Evolutionary conservation across 2,888 invertebrate genomes (phyloP).

Genomic region (Cheilosia grossa): DNA sequence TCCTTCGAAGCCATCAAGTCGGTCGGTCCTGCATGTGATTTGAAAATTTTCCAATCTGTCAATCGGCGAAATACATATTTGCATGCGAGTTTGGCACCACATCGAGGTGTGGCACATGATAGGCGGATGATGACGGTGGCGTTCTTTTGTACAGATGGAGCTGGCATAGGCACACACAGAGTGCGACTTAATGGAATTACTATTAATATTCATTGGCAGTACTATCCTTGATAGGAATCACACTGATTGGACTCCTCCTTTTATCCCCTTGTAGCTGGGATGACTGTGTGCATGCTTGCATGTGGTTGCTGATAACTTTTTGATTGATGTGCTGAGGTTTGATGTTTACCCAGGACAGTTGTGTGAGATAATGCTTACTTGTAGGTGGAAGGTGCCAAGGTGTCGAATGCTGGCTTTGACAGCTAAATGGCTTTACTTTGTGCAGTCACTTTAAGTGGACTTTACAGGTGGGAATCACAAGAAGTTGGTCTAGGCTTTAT

Average conservation of each 20-base stretch:
- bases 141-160: slow-evolving; percentile 27
- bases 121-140: slow-evolving; percentile 29
- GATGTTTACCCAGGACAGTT: slow-evolving; percentile 22
- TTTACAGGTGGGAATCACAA: neutral
- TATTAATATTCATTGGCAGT: slow-evolving; percentile 65
- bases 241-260: slow-evolving; percentile 46
- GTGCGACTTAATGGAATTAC: slow-evolving; percentile 60
- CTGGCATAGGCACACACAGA: neutral
- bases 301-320: slow-evolving; percentile 55
- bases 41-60: slow-evolving; percentile 60
- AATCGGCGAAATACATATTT: slow-evolving; percentile 54
- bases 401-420: neutral
- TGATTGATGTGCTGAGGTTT: slow-evolving; percentile 61
- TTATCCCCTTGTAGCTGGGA: slow-evolving; percentile 4
- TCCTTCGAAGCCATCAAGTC: neutral
- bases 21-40: slow-evolving; percentile 7
- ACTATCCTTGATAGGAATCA: slow-evolving; percentile 51
- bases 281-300: slow-evolving; percentile 29
- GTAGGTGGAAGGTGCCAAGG: neutral
- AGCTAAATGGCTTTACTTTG: neutral
- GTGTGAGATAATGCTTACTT: neutral
- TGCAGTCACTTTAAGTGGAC: neutral
- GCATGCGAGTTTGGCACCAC: slow-evolving; percentile 56
- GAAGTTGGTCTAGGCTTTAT: neutral
- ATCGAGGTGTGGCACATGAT: slow-evolving; percentile 62